A percentile compares a stretch with the other conserved stretches of the same genome.
Conservation (phyloP, 2,797 vertebrate genomes). For the Agapornis canus region DNA sequence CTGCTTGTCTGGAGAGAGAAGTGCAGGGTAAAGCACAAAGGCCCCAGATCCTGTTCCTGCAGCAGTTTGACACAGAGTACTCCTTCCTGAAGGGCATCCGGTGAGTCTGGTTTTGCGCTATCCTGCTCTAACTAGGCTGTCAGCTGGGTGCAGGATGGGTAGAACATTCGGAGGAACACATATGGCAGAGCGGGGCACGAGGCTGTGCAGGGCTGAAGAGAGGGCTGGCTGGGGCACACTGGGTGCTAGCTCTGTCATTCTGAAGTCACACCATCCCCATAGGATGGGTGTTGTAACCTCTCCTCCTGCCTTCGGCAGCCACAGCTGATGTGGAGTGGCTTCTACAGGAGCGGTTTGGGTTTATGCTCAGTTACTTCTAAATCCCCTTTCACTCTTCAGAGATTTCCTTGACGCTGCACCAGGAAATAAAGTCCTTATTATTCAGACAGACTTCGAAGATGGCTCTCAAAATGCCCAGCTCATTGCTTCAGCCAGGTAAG, state of each 20-base stretch:
- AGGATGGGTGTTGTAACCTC: not conserved
- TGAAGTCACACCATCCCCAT: not conserved
- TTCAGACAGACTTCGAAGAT: conserved; percentile 92
- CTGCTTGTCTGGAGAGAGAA: conserved; percentile 73
- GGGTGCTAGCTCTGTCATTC: not conserved
- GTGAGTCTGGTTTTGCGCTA: conserved; percentile 65
- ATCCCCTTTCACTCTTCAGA: conserved; percentile 69
- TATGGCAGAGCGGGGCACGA: not conserved
- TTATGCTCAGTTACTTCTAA: not conserved
- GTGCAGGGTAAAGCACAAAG: conserved; percentile 48
- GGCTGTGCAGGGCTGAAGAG: not conserved
- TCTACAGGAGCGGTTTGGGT: not conserved
- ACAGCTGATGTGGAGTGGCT: not conserved
- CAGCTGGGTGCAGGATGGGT: not conserved
- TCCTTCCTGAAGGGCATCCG: conserved; percentile 91
- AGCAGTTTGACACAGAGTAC: conserved; percentile 93
- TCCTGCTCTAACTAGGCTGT: fast-evolving
- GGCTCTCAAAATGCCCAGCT: conserved; percentile 85
- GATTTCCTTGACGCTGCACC: conserved; percentile 74
- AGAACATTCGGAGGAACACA: not conserved
- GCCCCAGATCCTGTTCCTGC: conserved; percentile 85
- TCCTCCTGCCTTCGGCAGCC: not conserved
- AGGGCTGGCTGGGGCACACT: not conserved
- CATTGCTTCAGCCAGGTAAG: conserved; percentile 91
- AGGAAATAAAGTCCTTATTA: conserved; percentile 85